A percentile compares a stretch with the other conserved stretches of the same genome.
phyloP scores from a whole-genome alignment of 1,140 invertebrate genomes.

The Odontomachus brunneus region DNA sequence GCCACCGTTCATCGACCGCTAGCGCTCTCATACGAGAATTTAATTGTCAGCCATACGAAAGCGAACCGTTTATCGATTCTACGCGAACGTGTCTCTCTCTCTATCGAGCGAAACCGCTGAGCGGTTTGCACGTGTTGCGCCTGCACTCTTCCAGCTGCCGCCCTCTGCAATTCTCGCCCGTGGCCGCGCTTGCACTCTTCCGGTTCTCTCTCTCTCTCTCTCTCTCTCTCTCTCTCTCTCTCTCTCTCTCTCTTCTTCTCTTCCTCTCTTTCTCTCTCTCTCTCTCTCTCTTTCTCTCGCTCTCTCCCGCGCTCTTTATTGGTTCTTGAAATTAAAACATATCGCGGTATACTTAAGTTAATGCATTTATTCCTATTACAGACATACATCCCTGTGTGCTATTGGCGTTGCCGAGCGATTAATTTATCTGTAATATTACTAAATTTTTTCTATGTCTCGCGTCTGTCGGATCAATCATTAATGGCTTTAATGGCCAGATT shows the following conservation, averaged over 20 bases:
- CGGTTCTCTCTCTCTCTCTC: not conserved
- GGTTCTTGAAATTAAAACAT: slow-evolving; percentile 39
- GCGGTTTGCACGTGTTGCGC: slow-evolving; percentile 59
- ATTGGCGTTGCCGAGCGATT: not conserved
- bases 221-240: slow-evolving; percentile 23
- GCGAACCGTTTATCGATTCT: slow-evolving; percentile 75
- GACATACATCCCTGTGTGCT: not conserved
- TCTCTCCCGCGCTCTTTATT: slow-evolving; percentile 20
- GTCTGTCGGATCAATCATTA: slow-evolving; percentile 26
- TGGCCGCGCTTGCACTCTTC: not conserved
- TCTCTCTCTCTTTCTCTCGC: slow-evolving; percentile 4
- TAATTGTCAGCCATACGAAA: slow-evolving; percentile 77
- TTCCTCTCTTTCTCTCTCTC: not conserved
- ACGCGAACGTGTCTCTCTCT: slow-evolving; percentile 54
- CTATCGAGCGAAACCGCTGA: slow-evolving; percentile 40
- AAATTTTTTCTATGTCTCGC: not conserved
- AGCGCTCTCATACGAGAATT: slow-evolving; percentile 73
- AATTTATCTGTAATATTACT: slow-evolving; percentile 34
- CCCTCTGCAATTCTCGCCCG: slow-evolving; percentile 48
- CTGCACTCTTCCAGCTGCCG: slow-evolving; percentile 43
- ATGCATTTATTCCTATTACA: slow-evolving; percentile 36
- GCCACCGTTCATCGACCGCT: slow-evolving; percentile 53
- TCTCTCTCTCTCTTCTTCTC: no score
- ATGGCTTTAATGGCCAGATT: slow-evolving; percentile 24
- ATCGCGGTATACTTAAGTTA: slow-evolving; percentile 45